Percentiles rank a stretch among this genome's conserved stretches.
Evolutionary conservation across 53 echinoderm and acorn worm genomes (phyloP).

Genomic region (Paracentrotus lividus): DNA sequence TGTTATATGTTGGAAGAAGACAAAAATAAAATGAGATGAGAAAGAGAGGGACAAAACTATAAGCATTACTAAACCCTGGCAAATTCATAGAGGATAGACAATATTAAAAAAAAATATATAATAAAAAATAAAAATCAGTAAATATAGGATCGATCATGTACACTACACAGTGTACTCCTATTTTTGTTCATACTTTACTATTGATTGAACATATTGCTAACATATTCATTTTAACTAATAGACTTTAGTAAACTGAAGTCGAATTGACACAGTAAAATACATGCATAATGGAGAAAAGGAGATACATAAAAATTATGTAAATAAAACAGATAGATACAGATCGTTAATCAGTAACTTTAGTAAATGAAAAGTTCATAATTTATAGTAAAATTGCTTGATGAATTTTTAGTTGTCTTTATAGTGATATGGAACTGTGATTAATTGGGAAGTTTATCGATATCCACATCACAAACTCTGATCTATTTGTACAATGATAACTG

Average conservation of each 20-base stretch:
- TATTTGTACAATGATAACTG: not conserved
- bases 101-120: not conserved
- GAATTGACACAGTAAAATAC: not conserved
- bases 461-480: not conserved
- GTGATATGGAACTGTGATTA: not conserved
- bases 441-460: not conserved
- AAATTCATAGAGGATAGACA: not conserved
- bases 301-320: not conserved
- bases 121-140: not conserved
- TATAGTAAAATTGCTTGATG: not conserved
- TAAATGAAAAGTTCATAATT: not conserved
- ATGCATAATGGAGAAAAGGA: not conserved
- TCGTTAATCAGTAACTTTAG: not conserved
- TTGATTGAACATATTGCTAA: not conserved
- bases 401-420: not conserved
- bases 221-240: not conserved
- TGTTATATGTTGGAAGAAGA: not conserved
- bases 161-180: not conserved
- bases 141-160: not conserved
- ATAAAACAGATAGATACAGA: not conserved
- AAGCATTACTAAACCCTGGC: not conserved
- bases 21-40: not conserved
- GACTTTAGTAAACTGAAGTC: not conserved
- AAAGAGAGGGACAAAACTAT: not conserved
- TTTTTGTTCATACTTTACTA: not conserved